A percentile compares a stretch with the other conserved stretches of the same genome.
Evolutionary conservation across 2,113 vertebrate species (phyloP).

Genomic region (Gymnarchus niloticus): DNA sequence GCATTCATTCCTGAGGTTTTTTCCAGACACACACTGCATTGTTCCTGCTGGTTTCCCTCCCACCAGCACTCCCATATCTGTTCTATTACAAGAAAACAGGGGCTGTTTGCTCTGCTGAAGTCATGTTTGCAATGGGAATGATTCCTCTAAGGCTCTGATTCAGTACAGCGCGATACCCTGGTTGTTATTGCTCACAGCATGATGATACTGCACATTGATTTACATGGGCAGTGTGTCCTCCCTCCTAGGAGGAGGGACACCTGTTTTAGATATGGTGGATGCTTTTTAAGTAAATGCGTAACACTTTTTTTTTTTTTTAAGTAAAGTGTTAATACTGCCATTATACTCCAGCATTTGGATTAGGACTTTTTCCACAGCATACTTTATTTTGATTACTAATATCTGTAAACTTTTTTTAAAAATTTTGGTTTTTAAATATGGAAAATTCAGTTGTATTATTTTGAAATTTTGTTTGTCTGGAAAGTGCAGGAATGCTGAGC

Average conservation of each 20-base stretch:
- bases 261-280: too few relatives aligned
- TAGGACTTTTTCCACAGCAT: not conserved
- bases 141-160: not conserved
- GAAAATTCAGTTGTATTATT: not conserved
- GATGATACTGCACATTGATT: slow-evolving; percentile 5
- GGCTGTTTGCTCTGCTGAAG: not conserved
- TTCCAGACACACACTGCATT: not conserved
- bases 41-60: not conserved
- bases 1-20: not conserved
- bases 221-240: not conserved
- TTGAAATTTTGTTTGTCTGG: not conserved
- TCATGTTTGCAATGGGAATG: not conserved
- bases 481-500: not conserved
- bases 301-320: too few relatives aligned
- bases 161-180: not conserved
- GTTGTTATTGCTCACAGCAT: not conserved
- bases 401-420: too few relatives aligned
- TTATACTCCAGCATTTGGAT: not conserved
- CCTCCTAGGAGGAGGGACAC: not conserved
- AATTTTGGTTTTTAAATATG: not conserved
- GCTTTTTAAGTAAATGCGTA: too few relatives aligned
- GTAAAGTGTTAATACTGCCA: not conserved
- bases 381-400: not conserved
- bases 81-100: not conserved
- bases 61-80: not conserved